Percentiles rank a stretch among this genome's conserved stretches.
phyloP scores from a whole-genome alignment of 2,113 vertebrate species.

The Bos indicus region DNA sequence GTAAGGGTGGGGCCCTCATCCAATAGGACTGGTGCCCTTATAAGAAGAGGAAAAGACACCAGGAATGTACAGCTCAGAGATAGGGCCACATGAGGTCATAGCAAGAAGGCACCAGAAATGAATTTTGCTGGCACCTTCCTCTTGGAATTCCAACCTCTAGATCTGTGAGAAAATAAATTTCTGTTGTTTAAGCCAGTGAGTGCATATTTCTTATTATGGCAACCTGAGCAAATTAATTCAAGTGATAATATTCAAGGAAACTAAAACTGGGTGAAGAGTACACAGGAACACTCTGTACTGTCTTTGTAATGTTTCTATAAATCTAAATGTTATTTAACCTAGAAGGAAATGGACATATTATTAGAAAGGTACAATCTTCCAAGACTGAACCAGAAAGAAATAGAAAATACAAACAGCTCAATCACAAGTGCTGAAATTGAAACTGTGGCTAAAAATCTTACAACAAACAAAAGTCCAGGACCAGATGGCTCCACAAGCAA shows the following conservation, averaged over 20 bases:
- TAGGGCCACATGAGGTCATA: background rate
- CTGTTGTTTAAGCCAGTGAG: background rate
- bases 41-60: background rate
- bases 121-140: background rate
- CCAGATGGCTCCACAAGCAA: background rate
- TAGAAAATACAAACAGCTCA: background rate
- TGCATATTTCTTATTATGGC: background rate
- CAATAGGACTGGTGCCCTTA: background rate
- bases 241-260: background rate
- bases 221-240: background rate
- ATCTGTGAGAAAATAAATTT: background rate
- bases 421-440: background rate
- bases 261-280: background rate
- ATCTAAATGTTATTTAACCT: background rate
- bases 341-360: background rate
- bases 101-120: background rate
- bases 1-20: background rate
- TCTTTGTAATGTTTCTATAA: background rate
- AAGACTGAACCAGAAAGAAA: background rate
- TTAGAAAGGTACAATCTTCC: background rate
- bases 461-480: background rate
- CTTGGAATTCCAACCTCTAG: background rate
- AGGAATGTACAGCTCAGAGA: background rate
- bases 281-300: background rate
- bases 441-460: background rate